Conservation (phyloP, 2,797 vertebrate species). For the Triplophysa yarkandensis region DNA sequence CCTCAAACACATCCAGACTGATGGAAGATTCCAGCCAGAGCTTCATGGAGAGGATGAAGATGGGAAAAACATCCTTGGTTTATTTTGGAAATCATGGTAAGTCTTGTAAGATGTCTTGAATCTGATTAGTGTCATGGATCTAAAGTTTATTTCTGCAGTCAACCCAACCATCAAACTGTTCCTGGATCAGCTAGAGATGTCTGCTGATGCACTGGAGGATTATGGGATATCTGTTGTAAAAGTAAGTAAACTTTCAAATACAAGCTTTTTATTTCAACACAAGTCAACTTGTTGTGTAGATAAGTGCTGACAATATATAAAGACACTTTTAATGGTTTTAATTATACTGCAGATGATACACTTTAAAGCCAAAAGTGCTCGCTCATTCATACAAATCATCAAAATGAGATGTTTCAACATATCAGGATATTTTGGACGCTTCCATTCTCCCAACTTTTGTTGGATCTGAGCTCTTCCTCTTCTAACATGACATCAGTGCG, state of each 20-base stretch:
- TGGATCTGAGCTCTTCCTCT: too few species aligned
- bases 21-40: constrained; percentile 59
- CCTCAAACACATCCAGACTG: constrained; percentile 58
- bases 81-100: constrained; percentile 83
- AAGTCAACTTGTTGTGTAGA: neutral
- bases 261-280: too few species aligned
- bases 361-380: too few species aligned
- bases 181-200: constrained; percentile 80
- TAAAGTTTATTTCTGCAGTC: constrained; percentile 57
- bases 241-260: constrained; percentile 67
- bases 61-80: constrained; percentile 82
- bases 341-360: too few species aligned
- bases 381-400: too few species aligned
- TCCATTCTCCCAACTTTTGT: too few species aligned
- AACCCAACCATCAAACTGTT: constrained; percentile 74
- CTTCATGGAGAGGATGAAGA: constrained; percentile 66
- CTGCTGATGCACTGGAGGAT: constrained; percentile 77
- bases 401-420: too few species aligned
- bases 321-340: too few species aligned
- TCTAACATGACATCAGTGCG: too few species aligned
- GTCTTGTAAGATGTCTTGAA: constrained; percentile 25
- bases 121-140: neutral
- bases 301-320: neutral
- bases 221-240: constrained; percentile 85
- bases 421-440: too few species aligned